A percentile compares a stretch with the other conserved stretches of the same genome.
Evolutionary conservation across 2,113 vertebrate genomes (phyloP).

Genomic region (Hassar affinis): DNA sequence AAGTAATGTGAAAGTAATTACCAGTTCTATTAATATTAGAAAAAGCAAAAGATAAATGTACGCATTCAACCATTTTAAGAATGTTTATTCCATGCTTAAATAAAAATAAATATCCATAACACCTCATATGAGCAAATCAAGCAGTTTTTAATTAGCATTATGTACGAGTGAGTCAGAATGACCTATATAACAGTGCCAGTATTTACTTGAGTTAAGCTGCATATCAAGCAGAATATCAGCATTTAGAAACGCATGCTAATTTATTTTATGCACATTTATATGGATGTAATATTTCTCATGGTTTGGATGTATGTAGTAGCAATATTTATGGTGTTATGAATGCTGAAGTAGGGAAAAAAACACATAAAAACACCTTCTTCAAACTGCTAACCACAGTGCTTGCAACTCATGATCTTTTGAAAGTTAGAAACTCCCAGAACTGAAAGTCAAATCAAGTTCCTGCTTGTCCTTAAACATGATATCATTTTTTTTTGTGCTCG

Average conservation of each 20-base stretch:
- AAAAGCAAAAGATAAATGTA: not conserved
- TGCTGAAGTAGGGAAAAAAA: not conserved
- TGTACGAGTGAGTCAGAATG: not conserved
- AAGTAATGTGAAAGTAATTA: not conserved
- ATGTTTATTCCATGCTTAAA: not conserved
- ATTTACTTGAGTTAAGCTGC: not conserved
- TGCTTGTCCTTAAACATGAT: constrained; percentile 7
- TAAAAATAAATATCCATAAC: not conserved
- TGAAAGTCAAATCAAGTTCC: constrained; percentile 42
- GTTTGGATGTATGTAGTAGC: not conserved
- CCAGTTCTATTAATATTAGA: not conserved
- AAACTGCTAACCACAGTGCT: no score
- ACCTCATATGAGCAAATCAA: not conserved
- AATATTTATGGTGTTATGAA: not conserved
- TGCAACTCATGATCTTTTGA: not conserved
- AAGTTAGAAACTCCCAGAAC: constrained; percentile 19
- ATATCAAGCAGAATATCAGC: not conserved
- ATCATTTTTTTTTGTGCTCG: not conserved
- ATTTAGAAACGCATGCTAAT: not conserved
- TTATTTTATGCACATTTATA: not conserved
- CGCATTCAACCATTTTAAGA: no score
- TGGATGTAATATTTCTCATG: not conserved
- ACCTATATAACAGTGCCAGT: not conserved
- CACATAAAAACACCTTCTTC: not conserved
- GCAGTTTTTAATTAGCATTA: not conserved